These are phyloP conservation scores for Chloroclystis v-ata DNA, from an alignment of 2,888 invertebrate genomes.

Conservation along the genomic window DNA sequence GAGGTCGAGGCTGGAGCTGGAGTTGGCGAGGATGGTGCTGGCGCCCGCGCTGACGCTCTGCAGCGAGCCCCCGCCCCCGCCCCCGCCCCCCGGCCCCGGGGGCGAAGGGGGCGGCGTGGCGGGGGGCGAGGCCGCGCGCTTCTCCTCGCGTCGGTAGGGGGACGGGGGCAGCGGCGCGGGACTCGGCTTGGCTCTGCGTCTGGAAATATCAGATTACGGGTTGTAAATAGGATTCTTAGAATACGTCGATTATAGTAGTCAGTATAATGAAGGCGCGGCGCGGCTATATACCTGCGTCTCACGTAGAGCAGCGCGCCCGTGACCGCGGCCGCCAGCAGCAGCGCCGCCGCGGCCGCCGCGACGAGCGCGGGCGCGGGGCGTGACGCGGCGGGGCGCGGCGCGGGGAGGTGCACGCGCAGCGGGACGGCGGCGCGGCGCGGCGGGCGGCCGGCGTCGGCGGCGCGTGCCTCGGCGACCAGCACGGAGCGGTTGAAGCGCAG, in stretches of 20 bases:
- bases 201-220: neutral
- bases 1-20: slow-evolving; percentile 61
- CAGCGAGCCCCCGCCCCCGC: slow-evolving; percentile 59
- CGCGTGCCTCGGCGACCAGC: too few relatives aligned
- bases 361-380: slow-evolving; percentile 79
- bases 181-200: slow-evolving; percentile 43
- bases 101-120: slow-evolving; percentile 16
- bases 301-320: slow-evolving; percentile 85
- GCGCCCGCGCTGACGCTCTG: slow-evolving; percentile 78
- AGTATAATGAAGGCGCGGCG: too few relatives aligned
- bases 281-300: slow-evolving; percentile 13
- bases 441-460: too few relatives aligned
- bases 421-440: slow-evolving; percentile 79
- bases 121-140: slow-evolving; percentile 25
- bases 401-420: slow-evolving; percentile 79
- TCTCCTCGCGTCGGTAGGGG: slow-evolving; percentile 41
- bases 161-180: slow-evolving; percentile 33
- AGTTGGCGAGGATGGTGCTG: slow-evolving; percentile 79
- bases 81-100: slow-evolving; percentile 16
- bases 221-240: neutral
- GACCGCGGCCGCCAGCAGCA: slow-evolving; percentile 84
- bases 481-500: too few relatives aligned
- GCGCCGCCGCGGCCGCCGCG: slow-evolving; percentile 84
- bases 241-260: too few relatives aligned
- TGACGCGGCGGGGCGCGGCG: slow-evolving; percentile 55